A percentile compares a stretch with the other conserved stretches of the same genome.
Evolutionary conservation across 2,113 vertebrate species (phyloP).

Genomic region (Myotis lucifugus): DNA sequence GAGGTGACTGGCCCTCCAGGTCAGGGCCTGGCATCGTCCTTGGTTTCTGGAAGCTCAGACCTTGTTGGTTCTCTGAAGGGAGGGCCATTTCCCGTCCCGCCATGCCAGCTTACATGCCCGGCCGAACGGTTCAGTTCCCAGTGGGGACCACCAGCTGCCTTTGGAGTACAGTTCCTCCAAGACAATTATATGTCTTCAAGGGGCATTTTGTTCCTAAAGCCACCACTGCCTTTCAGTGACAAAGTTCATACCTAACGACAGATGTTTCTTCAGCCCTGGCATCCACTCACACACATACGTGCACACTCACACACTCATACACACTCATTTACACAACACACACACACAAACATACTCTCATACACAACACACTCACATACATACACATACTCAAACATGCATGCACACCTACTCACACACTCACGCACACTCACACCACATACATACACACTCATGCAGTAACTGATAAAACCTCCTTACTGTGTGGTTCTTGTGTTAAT

Average conservation of each 20-base stretch:
- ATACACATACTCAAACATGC: accelerated
- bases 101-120: not conserved
- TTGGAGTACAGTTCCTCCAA: not conserved
- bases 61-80: not conserved
- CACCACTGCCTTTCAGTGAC: not conserved
- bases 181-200: not conserved
- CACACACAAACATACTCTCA: not conserved
- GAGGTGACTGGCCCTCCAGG: no score
- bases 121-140: not conserved
- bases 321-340: not conserved
- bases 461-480: slow-evolving; percentile 76
- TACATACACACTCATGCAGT: not conserved
- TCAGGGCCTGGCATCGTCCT: accelerated
- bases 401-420: accelerated
- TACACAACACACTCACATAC: not conserved
- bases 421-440: not conserved
- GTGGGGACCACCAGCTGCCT: not conserved
- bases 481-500: slow-evolving; percentile 82
- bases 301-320: not conserved
- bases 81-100: not conserved
- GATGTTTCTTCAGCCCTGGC: no score
- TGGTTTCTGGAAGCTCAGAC: not conserved
- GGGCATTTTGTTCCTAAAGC: not conserved
- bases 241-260: not conserved
- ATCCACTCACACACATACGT: not conserved